phyloP scores from a whole-genome alignment of 2,888 invertebrate species.

The Petrolisthes manimaculis region DNA sequence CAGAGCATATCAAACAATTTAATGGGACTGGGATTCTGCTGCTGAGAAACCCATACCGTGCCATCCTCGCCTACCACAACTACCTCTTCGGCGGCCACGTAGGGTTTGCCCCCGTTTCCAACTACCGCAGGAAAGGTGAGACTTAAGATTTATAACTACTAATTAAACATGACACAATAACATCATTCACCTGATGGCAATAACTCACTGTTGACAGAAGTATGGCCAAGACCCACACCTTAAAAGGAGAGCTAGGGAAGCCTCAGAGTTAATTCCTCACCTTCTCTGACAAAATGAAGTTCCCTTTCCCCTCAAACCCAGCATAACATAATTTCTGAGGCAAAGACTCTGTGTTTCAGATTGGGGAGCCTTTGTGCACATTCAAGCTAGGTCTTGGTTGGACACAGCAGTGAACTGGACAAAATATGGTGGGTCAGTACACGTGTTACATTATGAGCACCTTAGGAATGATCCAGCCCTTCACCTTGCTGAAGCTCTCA shows the following conservation, averaged over 20 bases:
- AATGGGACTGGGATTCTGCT: conserved; percentile 67
- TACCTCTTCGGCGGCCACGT: conserved; percentile 69
- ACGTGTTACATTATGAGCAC: conserved; percentile 67
- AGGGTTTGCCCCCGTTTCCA: conserved; percentile 68
- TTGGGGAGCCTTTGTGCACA: conserved; percentile 67
- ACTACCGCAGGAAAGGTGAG: conserved; percentile 69
- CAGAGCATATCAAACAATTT: conserved; percentile 64
- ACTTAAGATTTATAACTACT: background rate
- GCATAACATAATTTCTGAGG: no score
- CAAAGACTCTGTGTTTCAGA: conserved; percentile 61
- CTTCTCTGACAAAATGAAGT: background rate
- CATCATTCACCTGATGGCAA: background rate
- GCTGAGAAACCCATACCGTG: conserved; percentile 69
- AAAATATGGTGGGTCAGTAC: conserved; percentile 27
- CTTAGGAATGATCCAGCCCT: conserved; percentile 63
- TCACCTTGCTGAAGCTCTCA: conserved; percentile 65
- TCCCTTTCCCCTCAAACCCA: no score
- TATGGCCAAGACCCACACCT: no score
- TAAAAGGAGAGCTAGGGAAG: no score
- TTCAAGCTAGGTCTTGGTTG: conserved; percentile 67
- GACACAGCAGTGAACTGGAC: conserved; percentile 67
- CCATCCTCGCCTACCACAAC: conserved; percentile 69
- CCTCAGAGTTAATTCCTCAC: background rate
- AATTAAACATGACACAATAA: background rate
- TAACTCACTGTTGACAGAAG: background rate